Evolutionary conservation across 2,888 invertebrate species (phyloP).

Genomic region (Kryphioiulus occultus): DNA sequence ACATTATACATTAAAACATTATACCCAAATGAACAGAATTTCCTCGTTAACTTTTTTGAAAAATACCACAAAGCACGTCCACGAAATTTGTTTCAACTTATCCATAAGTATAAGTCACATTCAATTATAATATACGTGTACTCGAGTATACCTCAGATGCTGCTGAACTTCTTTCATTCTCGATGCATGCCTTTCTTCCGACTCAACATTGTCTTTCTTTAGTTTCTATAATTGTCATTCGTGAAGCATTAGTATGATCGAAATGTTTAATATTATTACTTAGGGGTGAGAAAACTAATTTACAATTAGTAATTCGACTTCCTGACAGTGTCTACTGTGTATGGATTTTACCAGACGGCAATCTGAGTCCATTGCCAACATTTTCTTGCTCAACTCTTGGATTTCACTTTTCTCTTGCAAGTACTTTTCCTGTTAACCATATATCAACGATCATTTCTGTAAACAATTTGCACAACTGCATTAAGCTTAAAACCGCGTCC

Average conservation of each 20-base stretch:
- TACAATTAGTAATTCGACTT: slow-evolving; percentile 33
- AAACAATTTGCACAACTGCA: not conserved
- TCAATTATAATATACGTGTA: no score
- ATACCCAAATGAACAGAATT: no score
- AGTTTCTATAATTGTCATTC: slow-evolving; percentile 28
- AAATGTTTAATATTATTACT: not conserved
- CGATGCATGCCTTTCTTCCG: slow-evolving; percentile 11
- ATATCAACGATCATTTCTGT: not conserved
- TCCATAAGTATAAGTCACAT: no score
- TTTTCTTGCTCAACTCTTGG: not conserved
- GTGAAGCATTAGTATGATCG: not conserved
- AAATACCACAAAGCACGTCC: no score
- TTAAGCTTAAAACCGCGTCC: not conserved
- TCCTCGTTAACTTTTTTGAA: no score
- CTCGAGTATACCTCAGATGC: not conserved
- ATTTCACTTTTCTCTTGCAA: not conserved
- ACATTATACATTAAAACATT: no score
- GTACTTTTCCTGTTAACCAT: not conserved
- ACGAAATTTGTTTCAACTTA: no score
- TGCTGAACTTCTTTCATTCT: slow-evolving; percentile 18
- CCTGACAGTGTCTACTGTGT: slow-evolving; percentile 28
- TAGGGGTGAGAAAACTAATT: not conserved
- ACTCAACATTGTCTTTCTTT: not conserved
- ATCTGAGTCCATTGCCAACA: slow-evolving; percentile 1
- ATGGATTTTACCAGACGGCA: slow-evolving; percentile 22